Evolutionary conservation across 2,888 invertebrate species (phyloP).

Genomic region (Drosophila quasianomalipes): DNA sequence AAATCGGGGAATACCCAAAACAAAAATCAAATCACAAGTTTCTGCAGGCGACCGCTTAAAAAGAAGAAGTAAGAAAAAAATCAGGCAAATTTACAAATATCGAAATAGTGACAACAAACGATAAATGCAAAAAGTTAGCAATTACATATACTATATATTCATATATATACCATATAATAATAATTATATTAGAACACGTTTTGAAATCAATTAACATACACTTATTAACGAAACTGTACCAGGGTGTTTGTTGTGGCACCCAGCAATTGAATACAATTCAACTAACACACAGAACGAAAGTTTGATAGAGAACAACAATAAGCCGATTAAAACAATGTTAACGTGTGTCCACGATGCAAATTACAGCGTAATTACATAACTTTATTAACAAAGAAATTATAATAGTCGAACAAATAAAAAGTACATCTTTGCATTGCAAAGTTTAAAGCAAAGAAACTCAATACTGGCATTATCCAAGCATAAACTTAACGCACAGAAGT

Average conservation of each 20-base stretch:
- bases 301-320: slow-evolving; percentile 16
- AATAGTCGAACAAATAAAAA: slow-evolving; percentile 51
- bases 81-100: slow-evolving; percentile 15
- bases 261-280: slow-evolving; percentile 1
- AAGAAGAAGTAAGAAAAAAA: slow-evolving; percentile 1
- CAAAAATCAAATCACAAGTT: slow-evolving; percentile 49
- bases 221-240: slow-evolving; percentile 3
- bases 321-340: slow-evolving; percentile 22
- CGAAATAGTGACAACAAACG: slow-evolving; percentile 11
- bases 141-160: slow-evolving; percentile 27
- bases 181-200: slow-evolving; percentile 13
- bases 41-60: slow-evolving; percentile 15
- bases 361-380: slow-evolving; percentile 49
- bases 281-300: slow-evolving; percentile 10
- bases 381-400: slow-evolving; percentile 50
- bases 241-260: not conserved
- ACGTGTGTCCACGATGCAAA: slow-evolving; percentile 35
- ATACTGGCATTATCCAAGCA: not conserved
- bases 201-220: slow-evolving; percentile 15
- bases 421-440: slow-evolving; percentile 62
- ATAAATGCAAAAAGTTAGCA: slow-evolving; percentile 10
- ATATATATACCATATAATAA: slow-evolving; percentile 16
- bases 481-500: not conserved
- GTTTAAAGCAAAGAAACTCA: slow-evolving; percentile 36
- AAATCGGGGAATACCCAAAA: not conserved